Base-by-base conservation (phyloP, 2,113 vertebrate genomes). In the Tinamus guttatus region DNA sequence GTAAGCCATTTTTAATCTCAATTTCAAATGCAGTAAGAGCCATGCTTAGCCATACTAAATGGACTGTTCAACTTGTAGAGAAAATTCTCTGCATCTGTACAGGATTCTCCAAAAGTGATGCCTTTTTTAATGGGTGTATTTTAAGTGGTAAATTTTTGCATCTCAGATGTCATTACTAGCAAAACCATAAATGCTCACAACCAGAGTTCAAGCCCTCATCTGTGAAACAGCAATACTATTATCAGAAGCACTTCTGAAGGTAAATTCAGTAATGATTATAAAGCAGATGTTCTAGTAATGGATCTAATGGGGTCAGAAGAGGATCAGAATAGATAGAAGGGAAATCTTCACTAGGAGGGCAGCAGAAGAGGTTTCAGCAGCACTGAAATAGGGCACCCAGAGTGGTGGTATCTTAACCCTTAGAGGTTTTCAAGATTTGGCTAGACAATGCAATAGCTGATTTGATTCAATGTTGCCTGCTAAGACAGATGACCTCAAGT, bases 191-290 rank as follows among this genome's bases (percentile, higher is more conserved):
- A 49, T 0, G 1, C 11, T 49, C 2, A 7, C 13, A 47, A 84
- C 11, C 0, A 1, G 2, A 21, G 27, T 5, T 71, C 32, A 36
- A 59, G 19, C 9, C 20, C 51, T 67, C 3, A 2, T 2, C 3
- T 17, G 14, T 0, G 1, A 71, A 89, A 59, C 0, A 2, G 21
- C 54, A 84, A 62, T 17, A 19, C 7, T 7, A 17, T 15, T 36
- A 78, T 25, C 3, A 67, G 2, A 81, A 32, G 5, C 24, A 22
- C 21, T 24, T 49, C 59, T 2, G 4, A 73, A 85, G 12, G 14
- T 28, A 85, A 90, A 73, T 38, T 16, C 5, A 82, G 34, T 7
- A 87, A 75, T 0, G 2, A 41, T 27, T 11, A 27, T 2, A 49
- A 27, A 6, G 19, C 12, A 62, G n/a, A 40, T n/a, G 20, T 20